These are phyloP conservation scores for Rhabdornis inornatus DNA, from an alignment of 2,113 vertebrate genomes.

Conservation along the genomic window DNA sequence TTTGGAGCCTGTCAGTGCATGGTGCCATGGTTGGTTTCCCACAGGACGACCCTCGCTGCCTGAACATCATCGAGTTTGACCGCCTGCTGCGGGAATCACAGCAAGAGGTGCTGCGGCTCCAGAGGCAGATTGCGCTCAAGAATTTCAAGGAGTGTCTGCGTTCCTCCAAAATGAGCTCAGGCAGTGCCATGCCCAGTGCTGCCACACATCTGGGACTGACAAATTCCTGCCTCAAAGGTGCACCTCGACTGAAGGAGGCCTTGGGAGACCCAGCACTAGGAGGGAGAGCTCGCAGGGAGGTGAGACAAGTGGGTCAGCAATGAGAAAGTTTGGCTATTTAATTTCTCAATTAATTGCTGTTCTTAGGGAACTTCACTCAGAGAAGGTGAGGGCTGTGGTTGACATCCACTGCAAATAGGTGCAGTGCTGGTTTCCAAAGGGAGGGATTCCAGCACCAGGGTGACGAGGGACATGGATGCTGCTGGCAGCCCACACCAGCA, in stretches of 20 bases:
- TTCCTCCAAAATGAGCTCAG: not conserved
- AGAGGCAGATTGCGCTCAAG: slow-evolving; percentile 89
- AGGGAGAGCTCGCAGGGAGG: slow-evolving; percentile 6
- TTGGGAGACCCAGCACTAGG: not conserved
- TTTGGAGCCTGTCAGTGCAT: not conserved
- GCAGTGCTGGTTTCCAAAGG: not conserved
- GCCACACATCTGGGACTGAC: fast-evolving
- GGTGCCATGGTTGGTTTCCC: not conserved
- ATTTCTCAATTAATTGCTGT: not conserved
- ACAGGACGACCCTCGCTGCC: slow-evolving; percentile 68
- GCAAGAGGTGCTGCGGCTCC: slow-evolving; percentile 90
- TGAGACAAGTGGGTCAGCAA: not conserved
- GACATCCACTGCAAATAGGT: fast-evolving
- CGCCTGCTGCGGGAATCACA: slow-evolving; percentile 90
- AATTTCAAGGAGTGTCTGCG: slow-evolving; percentile 65
- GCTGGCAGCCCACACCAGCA: not conserved
- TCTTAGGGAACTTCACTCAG: not conserved
- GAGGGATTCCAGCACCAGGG: fast-evolving
- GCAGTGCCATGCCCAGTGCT: not conserved
- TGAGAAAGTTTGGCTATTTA: not conserved
- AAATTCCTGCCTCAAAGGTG: not conserved
- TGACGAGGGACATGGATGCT: fast-evolving
- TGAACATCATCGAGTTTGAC: slow-evolving; percentile 79
- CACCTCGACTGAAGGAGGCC: not conserved
- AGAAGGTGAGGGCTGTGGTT: not conserved